These are phyloP conservation scores for Apodemia mormo DNA, from an alignment of 2,888 invertebrate genomes.

Conservation along the genomic window DNA sequence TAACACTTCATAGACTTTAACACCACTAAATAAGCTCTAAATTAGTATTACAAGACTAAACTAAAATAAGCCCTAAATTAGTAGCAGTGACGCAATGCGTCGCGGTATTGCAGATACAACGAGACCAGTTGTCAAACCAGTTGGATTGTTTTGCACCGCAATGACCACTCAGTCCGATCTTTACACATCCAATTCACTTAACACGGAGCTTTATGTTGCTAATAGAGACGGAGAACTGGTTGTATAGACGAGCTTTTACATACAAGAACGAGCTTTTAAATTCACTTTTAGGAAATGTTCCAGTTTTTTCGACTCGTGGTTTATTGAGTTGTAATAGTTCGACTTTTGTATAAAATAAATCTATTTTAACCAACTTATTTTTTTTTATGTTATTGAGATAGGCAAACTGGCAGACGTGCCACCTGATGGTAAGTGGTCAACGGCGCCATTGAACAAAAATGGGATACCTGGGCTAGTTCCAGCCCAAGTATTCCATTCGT, in stretches of 20 bases:
- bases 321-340: neutral
- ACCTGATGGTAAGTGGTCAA: too few relatives aligned
- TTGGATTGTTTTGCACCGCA: conserved; percentile 21
- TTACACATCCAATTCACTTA: conserved; percentile 14
- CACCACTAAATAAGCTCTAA: neutral
- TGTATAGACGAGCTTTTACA: conserved; percentile 8
- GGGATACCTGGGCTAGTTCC: too few relatives aligned
- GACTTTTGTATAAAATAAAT: too few relatives aligned
- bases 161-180: conserved; percentile 8
- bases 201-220: conserved; percentile 13
- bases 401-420: too few relatives aligned
- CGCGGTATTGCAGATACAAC: conserved; percentile 25
- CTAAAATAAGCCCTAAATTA: conserved; percentile 6
- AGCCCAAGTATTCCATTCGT: too few relatives aligned
- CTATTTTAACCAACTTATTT: too few relatives aligned
- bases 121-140: conserved; percentile 30
- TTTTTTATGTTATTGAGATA: too few relatives aligned
- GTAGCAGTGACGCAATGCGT: conserved; percentile 28
- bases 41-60: neutral
- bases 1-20: neutral
- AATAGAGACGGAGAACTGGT: conserved; percentile 11
- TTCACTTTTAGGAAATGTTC: conserved; percentile 9
- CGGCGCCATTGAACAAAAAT: too few relatives aligned
- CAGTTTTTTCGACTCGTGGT: neutral
- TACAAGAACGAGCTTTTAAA: neutral